Base-by-base conservation (phyloP, 2,797 vertebrate genomes). In the Masticophis lateralis region DNA sequence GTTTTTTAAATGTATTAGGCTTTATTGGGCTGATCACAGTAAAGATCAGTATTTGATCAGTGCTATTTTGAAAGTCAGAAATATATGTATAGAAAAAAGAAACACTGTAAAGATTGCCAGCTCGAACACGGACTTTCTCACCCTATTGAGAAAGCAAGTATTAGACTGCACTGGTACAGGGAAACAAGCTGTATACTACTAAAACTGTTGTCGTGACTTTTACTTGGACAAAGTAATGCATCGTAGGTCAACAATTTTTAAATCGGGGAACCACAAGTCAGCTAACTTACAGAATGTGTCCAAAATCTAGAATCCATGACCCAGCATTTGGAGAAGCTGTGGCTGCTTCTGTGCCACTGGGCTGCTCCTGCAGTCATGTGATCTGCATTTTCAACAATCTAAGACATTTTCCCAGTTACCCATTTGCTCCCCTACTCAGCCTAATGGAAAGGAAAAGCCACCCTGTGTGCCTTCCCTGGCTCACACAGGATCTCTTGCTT, bases 21-120 rank as follows among this genome's bases (percentile, higher is more conserved):
- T 92, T 95, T 90, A 51, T 1, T 93, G 94, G 95, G 94, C 59
- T 94, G 25, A 90, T 53, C 43, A n/a, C 60, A 92, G 87, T 89
- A 92, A 95, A 94, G 94, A 92, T 43, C 56, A 86, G 7, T 63
- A 94, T 95, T 96, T 56, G 96, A 57, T 92, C 74, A 95, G 61
- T 56, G 56, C 69, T 53, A 79, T 91, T 92, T 90, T 55, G 93
- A 95, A 63, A 95, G 59, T 43, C 83, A 92, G 94, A 91, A 90
- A 28, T 93, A 94, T 89, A 86, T 8, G 32, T 87, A 3, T 92
- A 95, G 90, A 8, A 0, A 95, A 95, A 95, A 91, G 14, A 95
- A 94, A 95, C 94, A 94, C 93, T 60, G 83, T 94, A 86, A 47
- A 92, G 91, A 10, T 0, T 28, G 43, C 74, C 95, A 74, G 47